These are phyloP conservation scores for Scomber scombrus DNA, from an alignment of 2,113 vertebrate genomes.

Conservation along the genomic window DNA sequence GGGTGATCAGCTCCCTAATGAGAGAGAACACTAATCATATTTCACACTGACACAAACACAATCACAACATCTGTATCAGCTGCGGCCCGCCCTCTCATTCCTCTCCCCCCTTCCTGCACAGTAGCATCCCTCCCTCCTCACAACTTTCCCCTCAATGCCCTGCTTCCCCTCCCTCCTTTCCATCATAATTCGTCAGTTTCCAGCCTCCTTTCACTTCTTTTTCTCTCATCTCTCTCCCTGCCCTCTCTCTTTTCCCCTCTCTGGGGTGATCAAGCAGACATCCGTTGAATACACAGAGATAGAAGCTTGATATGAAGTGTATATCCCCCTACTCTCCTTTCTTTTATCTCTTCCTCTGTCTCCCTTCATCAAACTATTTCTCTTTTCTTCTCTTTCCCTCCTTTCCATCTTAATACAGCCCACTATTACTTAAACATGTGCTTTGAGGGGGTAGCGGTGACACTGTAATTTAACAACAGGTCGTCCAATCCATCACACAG, in stretches of 20 bases:
- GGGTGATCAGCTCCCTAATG: slow-evolving; percentile 71
- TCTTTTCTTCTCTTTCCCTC: slow-evolving; percentile 2
- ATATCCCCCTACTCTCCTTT: not conserved
- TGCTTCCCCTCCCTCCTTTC: not conserved
- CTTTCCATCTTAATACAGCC: slow-evolving; percentile 47
- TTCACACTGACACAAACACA: slow-evolving; percentile 75
- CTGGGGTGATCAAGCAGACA: slow-evolving; percentile 18
- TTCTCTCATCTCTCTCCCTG: not conserved
- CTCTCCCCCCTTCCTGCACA: slow-evolving; percentile 12
- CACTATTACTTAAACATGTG: slow-evolving; percentile 56
- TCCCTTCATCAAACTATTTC: slow-evolving; percentile 36
- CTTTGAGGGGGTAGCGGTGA: slow-evolving; percentile 6
- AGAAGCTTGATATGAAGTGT: slow-evolving; percentile 31
- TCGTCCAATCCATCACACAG: slow-evolving; percentile 71
- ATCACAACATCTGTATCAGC: slow-evolving; percentile 76
- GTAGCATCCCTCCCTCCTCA: not conserved
- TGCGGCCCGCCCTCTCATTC: slow-evolving; percentile 24
- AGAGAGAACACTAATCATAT: slow-evolving; percentile 77
- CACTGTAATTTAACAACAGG: slow-evolving; percentile 65
- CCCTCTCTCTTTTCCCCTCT: not conserved
- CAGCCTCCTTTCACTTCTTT: slow-evolving; percentile 21
- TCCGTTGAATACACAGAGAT: slow-evolving; percentile 17
- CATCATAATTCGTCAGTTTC: slow-evolving; percentile 13
- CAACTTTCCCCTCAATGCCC: too few relatives aligned
- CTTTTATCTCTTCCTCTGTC: slow-evolving; percentile 14